phyloP scores from a whole-genome alignment of 1,140 invertebrate species.

The Cotesia typhae region DNA sequence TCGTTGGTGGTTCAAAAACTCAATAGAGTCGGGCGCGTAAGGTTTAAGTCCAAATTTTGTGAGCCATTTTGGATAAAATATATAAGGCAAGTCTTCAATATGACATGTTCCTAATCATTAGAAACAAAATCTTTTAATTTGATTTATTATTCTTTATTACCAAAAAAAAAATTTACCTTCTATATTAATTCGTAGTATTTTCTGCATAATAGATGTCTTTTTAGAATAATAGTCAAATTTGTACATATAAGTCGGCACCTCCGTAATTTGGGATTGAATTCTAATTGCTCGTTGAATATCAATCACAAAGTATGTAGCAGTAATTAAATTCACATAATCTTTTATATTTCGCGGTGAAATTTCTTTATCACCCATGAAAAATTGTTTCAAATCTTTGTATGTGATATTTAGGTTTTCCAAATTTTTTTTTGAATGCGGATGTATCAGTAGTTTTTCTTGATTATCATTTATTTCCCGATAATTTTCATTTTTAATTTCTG shows the following conservation, averaged over 20 bases:
- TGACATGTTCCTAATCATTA: slow-evolving; percentile 46
- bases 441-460: neutral
- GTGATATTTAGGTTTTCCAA: slow-evolving; percentile 43
- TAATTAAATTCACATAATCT: slow-evolving; percentile 10
- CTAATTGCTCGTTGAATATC: slow-evolving; percentile 42
- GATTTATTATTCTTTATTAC: too few relatives aligned
- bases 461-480: slow-evolving; percentile 1
- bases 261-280: slow-evolving; percentile 50
- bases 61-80: slow-evolving; percentile 42
- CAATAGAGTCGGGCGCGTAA: neutral
- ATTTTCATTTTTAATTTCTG: neutral
- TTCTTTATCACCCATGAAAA: slow-evolving; percentile 52
- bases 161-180: neutral
- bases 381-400: slow-evolving; percentile 57
- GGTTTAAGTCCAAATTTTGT: slow-evolving; percentile 1
- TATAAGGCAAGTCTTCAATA: slow-evolving; percentile 49
- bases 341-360: slow-evolving; percentile 15
- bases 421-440: slow-evolving; percentile 8
- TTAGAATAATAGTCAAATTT: slow-evolving; percentile 59
- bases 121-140: neutral
- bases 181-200: neutral
- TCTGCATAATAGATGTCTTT: slow-evolving; percentile 29
- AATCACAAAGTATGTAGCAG: slow-evolving; percentile 19
- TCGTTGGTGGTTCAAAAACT: slow-evolving; percentile 41
- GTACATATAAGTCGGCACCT: slow-evolving; percentile 63